Evolutionary conservation across 2,113 vertebrate genomes (phyloP), one percentile per base, ranked within the genome.

Genomic region (Micromys minutus): DNA sequence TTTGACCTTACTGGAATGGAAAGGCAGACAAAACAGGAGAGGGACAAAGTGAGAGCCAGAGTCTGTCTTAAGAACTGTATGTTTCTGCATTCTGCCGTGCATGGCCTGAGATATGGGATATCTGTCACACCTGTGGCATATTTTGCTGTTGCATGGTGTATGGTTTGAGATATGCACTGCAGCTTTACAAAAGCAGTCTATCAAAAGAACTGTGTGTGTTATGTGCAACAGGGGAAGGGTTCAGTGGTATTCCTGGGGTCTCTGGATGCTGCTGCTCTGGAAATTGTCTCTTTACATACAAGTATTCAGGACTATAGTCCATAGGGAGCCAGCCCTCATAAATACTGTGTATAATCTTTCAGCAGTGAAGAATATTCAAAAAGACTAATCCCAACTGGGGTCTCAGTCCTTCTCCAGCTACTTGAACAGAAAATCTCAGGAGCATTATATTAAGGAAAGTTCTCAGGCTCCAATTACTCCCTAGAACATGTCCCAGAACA

Each of bases 301-400:
- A 3, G 6, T 31, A 29, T 61, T 87, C 39, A 59, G 31, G 21
- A 6, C 2, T 21, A 42, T 31, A 13, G 26, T 7, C 47, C 42
- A 11, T 0, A 2, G 0, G 6, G 29, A 4, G 0, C 22, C 61
- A 45, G 10, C 17, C 36, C 2, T 50, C 15, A 45, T 26, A 22
- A 16, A 10, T 50, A 21, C n/a, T 87, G 16, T 39, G 24, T 17
- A 61, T 29, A 55, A 72, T 45, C 55, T 50, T 19, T 59, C 21
- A 55, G 13, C 36, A 50, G 16, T 6, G 24, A 80, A 65, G 74
- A 93, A 26, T 2, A 5, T 36, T 57, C 7, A 72, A 22, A 52
- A 63, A 47, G 2, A 8, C 45, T 55, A 29, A 5, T 55, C 63
- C 36, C 67, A 57, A n/a, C n/a, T 45, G 52, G 50, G 39, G 1